These are phyloP conservation scores for Buphagus erythrorhynchus DNA, from an alignment of 2,797 vertebrate species.

Conservation along the genomic window DNA sequence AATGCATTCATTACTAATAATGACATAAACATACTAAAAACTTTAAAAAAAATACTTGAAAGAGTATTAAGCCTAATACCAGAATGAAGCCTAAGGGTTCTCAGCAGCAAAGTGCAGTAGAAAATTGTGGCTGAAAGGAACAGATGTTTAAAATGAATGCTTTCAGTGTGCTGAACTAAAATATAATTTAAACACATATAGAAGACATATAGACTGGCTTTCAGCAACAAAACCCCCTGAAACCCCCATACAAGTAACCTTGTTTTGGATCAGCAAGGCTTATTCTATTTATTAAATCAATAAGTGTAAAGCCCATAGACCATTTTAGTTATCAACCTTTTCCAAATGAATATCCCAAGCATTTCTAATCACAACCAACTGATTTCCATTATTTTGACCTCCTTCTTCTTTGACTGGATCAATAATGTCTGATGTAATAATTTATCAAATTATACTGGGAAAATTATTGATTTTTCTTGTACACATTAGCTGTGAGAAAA, in stretches of 20 bases:
- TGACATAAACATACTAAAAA: not conserved
- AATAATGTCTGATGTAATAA: slow-evolving; percentile 55
- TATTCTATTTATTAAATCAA: slow-evolving; percentile 48
- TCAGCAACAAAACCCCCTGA: not conserved
- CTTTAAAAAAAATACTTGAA: not conserved
- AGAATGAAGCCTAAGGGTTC: not conserved
- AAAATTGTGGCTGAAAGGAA: not conserved
- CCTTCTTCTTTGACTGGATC: slow-evolving; percentile 57
- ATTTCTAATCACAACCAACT: slow-evolving; percentile 43
- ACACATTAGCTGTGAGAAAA: slow-evolving; percentile 12
- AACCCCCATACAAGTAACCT: slow-evolving; percentile 14
- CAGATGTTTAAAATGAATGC: slow-evolving; percentile 6
- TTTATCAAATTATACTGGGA: slow-evolving; percentile 48
- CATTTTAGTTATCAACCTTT: slow-evolving; percentile 54
- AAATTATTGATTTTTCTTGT: slow-evolving; percentile 54
- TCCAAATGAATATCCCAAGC: slow-evolving; percentile 71
- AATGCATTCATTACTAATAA: not conserved
- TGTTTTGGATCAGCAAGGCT: slow-evolving; percentile 26
- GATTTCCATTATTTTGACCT: slow-evolving; percentile 61
- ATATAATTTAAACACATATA: not conserved
- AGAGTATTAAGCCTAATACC: not conserved
- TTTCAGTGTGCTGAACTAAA: not conserved
- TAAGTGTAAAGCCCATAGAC: slow-evolving; percentile 3
- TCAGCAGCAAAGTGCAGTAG: not conserved
- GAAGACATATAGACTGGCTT: not conserved